Conservation (phyloP, 1,140 invertebrate genomes). For the Macrostomum lignano region DNA sequence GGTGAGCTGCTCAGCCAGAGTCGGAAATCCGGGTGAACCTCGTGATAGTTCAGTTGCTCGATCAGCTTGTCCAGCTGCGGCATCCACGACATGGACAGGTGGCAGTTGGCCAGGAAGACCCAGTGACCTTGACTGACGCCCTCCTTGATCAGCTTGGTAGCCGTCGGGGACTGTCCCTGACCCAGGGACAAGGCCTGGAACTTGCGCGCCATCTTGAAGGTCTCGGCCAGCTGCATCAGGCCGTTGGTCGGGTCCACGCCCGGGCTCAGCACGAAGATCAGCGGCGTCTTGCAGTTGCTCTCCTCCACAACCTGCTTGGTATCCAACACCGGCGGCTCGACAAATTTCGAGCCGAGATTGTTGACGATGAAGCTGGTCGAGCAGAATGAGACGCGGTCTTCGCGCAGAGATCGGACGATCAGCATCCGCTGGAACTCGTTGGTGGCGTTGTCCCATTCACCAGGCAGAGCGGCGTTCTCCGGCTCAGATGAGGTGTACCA, state of each 20-base stretch:
- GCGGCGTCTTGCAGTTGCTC: slow-evolving; percentile 23
- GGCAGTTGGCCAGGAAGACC: slow-evolving; percentile 55
- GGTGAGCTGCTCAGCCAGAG: slow-evolving; percentile 56
- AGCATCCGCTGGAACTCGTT: slow-evolving; percentile 34
- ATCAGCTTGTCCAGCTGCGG: slow-evolving; percentile 50
- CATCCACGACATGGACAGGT: slow-evolving; percentile 61
- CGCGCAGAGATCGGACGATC: slow-evolving; percentile 24
- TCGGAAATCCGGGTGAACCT: slow-evolving; percentile 34
- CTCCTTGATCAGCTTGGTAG: slow-evolving; percentile 26
- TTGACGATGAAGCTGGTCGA: slow-evolving; percentile 26
- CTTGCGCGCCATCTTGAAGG: slow-evolving; percentile 36
- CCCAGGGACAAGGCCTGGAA: slow-evolving; percentile 32
- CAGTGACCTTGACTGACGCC: slow-evolving; percentile 28
- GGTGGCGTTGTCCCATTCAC: slow-evolving; percentile 47
- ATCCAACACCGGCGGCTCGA: slow-evolving; percentile 27
- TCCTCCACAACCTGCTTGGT: slow-evolving; percentile 27
- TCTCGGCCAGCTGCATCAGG: slow-evolving; percentile 39
- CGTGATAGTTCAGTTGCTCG: slow-evolving; percentile 39
- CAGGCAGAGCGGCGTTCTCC: slow-evolving; percentile 37
- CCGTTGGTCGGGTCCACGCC: slow-evolving; percentile 31
- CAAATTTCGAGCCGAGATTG: slow-evolving; percentile 28
- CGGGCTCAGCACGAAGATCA: slow-evolving; percentile 29
- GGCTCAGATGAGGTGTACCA: slow-evolving; percentile 46
- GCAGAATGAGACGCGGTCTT: slow-evolving; percentile 27
- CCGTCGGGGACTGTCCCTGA: slow-evolving; percentile 28